phyloP scores from a whole-genome alignment of 37 sponge, comb jelly and placozoan species.

The Mnemiopsis leidyi region DNA sequence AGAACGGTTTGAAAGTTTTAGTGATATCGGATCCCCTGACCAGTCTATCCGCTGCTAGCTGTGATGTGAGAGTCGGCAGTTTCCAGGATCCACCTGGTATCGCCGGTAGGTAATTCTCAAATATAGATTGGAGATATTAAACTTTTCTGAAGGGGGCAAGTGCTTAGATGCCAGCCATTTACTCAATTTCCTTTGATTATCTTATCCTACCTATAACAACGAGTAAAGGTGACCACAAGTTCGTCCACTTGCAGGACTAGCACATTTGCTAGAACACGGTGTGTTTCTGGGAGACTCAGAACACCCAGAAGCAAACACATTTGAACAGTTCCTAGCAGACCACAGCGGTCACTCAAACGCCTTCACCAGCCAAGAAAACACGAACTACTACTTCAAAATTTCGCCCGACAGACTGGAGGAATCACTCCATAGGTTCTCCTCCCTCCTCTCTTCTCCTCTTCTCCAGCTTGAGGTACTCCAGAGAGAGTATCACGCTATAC shows the following conservation, averaged over 20 bases:
- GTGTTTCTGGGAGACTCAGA: conserved; percentile 52
- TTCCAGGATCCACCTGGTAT: conserved; percentile 71
- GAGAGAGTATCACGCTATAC: conserved; percentile 27
- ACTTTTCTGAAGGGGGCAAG: neutral
- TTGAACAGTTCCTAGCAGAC: conserved; percentile 37
- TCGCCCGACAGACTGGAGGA: conserved; percentile 68
- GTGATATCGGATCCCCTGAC: conserved; percentile 82
- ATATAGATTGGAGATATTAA: no score
- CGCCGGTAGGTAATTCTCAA: neutral
- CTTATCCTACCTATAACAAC: no score
- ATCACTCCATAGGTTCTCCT: conserved; percentile 73
- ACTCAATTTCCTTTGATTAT: no score
- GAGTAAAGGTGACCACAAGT: no score
- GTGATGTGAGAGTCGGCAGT: conserved; percentile 82
- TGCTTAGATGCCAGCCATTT: neutral
- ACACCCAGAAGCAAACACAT: conserved; percentile 8
- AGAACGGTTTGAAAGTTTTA: conserved; percentile 75
- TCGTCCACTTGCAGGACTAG: conserved; percentile 70
- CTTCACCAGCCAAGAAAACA: conserved; percentile 84
- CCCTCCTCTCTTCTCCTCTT: neutral
- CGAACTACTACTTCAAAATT: conserved; percentile 85
- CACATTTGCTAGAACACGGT: conserved; percentile 44
- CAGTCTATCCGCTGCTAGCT: conserved; percentile 74
- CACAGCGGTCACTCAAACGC: conserved; percentile 91
- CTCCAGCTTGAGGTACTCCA: neutral